Percentiles rank a stretch among this genome's conserved stretches.
phyloP scores from a whole-genome alignment of 2,888 invertebrate species.

The Zele albiditarsus region DNA sequence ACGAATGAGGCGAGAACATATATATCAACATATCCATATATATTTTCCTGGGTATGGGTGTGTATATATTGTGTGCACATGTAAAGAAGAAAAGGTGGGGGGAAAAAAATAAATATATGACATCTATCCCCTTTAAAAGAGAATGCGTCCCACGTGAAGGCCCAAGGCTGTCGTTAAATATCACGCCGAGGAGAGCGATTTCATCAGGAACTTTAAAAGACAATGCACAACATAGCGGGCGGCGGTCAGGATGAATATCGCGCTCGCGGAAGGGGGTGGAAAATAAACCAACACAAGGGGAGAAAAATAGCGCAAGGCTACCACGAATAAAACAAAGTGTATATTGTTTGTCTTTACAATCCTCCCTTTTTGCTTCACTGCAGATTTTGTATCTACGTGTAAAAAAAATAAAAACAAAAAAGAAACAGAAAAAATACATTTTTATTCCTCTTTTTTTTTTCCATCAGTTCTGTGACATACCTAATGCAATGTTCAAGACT shows the following conservation, averaged over 20 bases:
- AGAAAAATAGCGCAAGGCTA: slow-evolving; percentile 34
- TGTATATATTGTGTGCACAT: background rate
- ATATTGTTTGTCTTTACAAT: slow-evolving; percentile 27
- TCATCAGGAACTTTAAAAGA: slow-evolving; percentile 58
- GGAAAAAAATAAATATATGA: slow-evolving; percentile 3
- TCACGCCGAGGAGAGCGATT: slow-evolving; percentile 55
- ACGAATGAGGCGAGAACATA: slow-evolving; percentile 6
- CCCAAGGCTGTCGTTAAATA: slow-evolving; percentile 46
- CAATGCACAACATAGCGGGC: slow-evolving; percentile 53
- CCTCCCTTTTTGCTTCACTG: slow-evolving; percentile 14
- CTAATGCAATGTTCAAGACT: slow-evolving; percentile 32
- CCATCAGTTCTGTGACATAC: slow-evolving; percentile 3
- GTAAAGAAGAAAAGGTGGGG: background rate
- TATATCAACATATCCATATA: slow-evolving; percentile 4
- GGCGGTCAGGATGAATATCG: slow-evolving; percentile 55
- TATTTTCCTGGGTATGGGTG: background rate
- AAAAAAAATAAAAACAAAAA: background rate
- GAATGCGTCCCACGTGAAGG: slow-evolving; percentile 29
- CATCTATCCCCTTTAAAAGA: slow-evolving; percentile 35
- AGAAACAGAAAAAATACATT: background rate
- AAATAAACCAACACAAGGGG: background rate
- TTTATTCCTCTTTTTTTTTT: background rate
- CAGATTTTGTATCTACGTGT: background rate
- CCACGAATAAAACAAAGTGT: slow-evolving; percentile 33
- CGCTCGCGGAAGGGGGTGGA: slow-evolving; percentile 6